These are phyloP conservation scores for Eucera pruinosa DNA, from an alignment of 2,888 invertebrate genomes.

Conservation along the genomic window DNA sequence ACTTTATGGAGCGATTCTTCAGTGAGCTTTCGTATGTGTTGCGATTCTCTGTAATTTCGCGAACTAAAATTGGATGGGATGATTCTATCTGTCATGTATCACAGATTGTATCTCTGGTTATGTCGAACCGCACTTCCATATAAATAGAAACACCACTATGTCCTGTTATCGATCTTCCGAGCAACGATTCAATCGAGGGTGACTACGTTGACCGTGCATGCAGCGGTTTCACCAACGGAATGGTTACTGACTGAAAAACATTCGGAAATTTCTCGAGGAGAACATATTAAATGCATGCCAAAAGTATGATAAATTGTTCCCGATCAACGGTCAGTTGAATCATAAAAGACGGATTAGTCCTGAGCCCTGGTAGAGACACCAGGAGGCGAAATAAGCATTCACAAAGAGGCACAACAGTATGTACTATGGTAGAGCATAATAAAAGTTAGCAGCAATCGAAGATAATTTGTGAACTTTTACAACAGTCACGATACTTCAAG, in stretches of 20 bases:
- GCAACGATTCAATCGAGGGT: conserved; percentile 67
- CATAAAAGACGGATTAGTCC: conserved; percentile 38
- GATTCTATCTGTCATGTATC: conserved; percentile 63
- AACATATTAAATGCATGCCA: conserved; percentile 22
- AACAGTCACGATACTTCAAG: background rate
- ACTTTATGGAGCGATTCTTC: conserved; percentile 11
- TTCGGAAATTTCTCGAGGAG: conserved; percentile 36
- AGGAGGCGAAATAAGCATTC: conserved; percentile 20
- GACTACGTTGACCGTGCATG: conserved; percentile 66
- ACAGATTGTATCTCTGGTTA: conserved; percentile 65
- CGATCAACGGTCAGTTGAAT: conserved; percentile 19
- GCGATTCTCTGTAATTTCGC: conserved; percentile 26
- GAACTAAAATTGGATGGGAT: conserved; percentile 52
- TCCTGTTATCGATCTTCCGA: conserved; percentile 72
- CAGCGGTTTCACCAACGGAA: conserved; percentile 7
- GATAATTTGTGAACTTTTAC: background rate
- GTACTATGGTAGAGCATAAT: background rate
- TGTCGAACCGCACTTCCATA: conserved; percentile 61
- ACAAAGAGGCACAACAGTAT: background rate
- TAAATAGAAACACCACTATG: conserved; percentile 70
- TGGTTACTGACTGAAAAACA: conserved; percentile 47
- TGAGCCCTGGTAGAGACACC: conserved; percentile 3
- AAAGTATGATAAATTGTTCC: conserved; percentile 32
- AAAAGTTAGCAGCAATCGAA: conserved; percentile 19
- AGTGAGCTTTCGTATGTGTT: conserved; percentile 14